Evolutionary conservation across 1,140 invertebrate species (phyloP), one percentile per base, ranked within the genome.

Genomic region (Panulirus ornatus): DNA sequence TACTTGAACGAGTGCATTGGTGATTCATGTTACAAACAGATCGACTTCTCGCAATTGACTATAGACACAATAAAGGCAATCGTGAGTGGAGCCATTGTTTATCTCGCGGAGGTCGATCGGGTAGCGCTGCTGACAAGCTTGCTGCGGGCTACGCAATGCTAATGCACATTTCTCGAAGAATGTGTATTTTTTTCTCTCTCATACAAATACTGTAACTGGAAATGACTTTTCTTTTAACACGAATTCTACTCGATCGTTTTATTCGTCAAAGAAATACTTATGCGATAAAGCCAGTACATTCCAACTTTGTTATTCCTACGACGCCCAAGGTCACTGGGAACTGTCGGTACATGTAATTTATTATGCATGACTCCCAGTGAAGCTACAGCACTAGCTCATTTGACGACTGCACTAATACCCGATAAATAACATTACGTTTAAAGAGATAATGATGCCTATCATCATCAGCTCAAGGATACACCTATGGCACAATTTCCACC

Each of bases 21-120:
- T 70, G 42, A 58, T 66, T 79, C 36, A 54, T 89, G 38, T 44
- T n/a, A 40, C 9, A 34, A 19, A 51, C 19, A 22, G 44, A 34
- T 54, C 30, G 47, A 71, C 19, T 54, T 76, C 42, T 54, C 70
- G 44, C 70, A 83, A 14, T 42, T 75, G 40, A 76, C n/a, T 42
- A n/a, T 51, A 34, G 42, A 75, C 51, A 83, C 79, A 89, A 84
- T 84, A 84, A 78, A 89, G 47, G 70, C 83, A 75, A 85, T 85
- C 44, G 83, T 54, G n/a, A 86, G 71, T 75, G 84, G 81, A 83
- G 71, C 88, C 88, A 89, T 83, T 89, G 88, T 89, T 71, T 89
- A 75, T 83, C 88, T 54, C 78, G 34, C 47, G 51, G 87, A 66
- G 88, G 88, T 84, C 81, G 88, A 83, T 89, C 70, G 79, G 66